Evolutionary conservation across 2,113 vertebrate genomes (phyloP).

Genomic region (Ciconia stormi): DNA sequence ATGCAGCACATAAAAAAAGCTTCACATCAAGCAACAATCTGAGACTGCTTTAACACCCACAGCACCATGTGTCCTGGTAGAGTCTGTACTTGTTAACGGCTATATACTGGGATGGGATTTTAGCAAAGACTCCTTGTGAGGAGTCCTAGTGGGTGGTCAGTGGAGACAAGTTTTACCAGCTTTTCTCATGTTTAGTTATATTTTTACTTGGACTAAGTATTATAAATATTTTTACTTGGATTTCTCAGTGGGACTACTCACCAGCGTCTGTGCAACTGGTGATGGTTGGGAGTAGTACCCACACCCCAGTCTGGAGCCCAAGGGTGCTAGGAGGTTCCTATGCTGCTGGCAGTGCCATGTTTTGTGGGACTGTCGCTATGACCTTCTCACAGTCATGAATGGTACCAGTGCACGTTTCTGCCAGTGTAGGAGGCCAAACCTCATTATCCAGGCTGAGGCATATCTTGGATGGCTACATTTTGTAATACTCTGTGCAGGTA

Average conservation of each 20-base stretch:
- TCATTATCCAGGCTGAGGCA: background rate
- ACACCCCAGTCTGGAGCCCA: background rate
- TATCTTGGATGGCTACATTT: background rate
- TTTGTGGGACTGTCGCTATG: background rate
- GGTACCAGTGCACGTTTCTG: background rate
- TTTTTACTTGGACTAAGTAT: background rate
- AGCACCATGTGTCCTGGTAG: constrained; percentile 39
- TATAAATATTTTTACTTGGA: background rate
- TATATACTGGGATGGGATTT: constrained; percentile 8
- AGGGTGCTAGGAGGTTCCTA: background rate
- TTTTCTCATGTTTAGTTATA: background rate
- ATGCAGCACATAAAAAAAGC: background rate
- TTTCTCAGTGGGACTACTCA: background rate
- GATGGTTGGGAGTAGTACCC: background rate
- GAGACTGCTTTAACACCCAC: constrained; percentile 48
- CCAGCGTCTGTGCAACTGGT: background rate
- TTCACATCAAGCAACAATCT: constrained; percentile 18
- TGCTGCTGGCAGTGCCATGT: background rate
- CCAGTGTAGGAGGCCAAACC: background rate
- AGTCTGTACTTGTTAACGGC: constrained; percentile 10
- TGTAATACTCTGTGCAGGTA: background rate
- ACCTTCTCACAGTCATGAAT: background rate
- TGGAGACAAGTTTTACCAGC: background rate
- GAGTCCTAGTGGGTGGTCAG: constrained; percentile 36
- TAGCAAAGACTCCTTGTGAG: background rate